A percentile compares a stretch with the other conserved stretches of the same genome.
These are phyloP conservation scores for Poecilia gillii DNA, from an alignment of 2,797 vertebrate species.

Conservation along the genomic window DNA sequence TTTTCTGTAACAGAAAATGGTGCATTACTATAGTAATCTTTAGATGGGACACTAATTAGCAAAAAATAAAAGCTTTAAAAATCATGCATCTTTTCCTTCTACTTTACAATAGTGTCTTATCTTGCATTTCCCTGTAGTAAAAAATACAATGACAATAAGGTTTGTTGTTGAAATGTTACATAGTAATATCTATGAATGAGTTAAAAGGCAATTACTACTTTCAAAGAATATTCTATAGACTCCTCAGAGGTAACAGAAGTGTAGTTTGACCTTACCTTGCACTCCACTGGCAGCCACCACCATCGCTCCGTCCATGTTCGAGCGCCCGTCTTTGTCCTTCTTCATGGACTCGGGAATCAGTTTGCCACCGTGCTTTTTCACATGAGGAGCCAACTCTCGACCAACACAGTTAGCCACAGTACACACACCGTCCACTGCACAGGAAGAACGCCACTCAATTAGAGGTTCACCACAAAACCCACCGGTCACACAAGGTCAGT, in stretches of 20 bases:
- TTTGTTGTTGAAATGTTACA: neutral
- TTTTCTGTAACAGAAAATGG: neutral
- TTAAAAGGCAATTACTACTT: neutral
- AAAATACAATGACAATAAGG: too few species aligned
- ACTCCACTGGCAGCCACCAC: slow-evolving; percentile 96
- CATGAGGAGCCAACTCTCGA: slow-evolving; percentile 91
- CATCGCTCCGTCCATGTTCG: slow-evolving; percentile 93
- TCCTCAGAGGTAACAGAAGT: neutral
- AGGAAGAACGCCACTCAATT: slow-evolving; percentile 36
- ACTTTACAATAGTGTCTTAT: neutral
- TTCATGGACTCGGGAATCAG: slow-evolving; percentile 95
- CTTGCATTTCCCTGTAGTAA: neutral
- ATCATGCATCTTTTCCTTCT: neutral
- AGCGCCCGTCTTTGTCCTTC: slow-evolving; percentile 94
- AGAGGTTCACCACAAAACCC: slow-evolving; percentile 29
- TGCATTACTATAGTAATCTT: neutral
- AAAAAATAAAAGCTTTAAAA: neutral
- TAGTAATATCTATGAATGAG: neutral
- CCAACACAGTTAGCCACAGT: slow-evolving; percentile 89
- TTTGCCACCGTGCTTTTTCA: slow-evolving; percentile 95
- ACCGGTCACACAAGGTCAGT: slow-evolving; percentile 5
- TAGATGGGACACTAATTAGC: neutral
- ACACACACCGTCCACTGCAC: slow-evolving; percentile 93
- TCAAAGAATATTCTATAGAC: neutral
- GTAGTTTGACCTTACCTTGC: slow-evolving; percentile 84